phyloP scores from a whole-genome alignment of 2,113 vertebrate genomes.

The Gambusia affinis region DNA sequence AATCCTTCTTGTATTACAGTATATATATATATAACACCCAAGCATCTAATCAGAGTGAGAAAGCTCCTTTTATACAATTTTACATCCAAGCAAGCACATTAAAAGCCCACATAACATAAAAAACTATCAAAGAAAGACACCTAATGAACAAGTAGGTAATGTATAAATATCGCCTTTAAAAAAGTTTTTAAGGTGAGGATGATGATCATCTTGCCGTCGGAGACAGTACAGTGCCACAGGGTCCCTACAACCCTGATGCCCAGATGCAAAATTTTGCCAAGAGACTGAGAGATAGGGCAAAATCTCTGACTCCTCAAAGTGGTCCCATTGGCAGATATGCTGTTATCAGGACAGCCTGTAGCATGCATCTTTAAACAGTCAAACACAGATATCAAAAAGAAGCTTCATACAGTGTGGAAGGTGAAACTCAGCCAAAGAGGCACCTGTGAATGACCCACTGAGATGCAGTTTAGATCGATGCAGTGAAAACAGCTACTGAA shows the following conservation, averaged over 20 bases:
- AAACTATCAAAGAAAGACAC: not conserved
- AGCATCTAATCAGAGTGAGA: not conserved
- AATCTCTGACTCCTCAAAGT: slow-evolving; percentile 63
- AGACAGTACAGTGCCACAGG: slow-evolving; percentile 21
- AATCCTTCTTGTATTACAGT: not conserved
- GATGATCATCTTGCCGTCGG: slow-evolving; percentile 43
- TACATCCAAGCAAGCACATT: not conserved
- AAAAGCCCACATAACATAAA: not conserved
- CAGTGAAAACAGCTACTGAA: slow-evolving; percentile 23
- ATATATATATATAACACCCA: not conserved
- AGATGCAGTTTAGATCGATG: slow-evolving; percentile 35
- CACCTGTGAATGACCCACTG: slow-evolving; percentile 45
- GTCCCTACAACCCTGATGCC: slow-evolving; percentile 42
- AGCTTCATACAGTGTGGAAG: slow-evolving; percentile 35
- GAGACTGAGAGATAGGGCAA: slow-evolving; percentile 62
- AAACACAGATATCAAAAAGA: slow-evolving; percentile 42
- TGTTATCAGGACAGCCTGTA: slow-evolving; percentile 68
- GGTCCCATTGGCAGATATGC: slow-evolving; percentile 66
- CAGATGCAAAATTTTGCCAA: slow-evolving; percentile 41
- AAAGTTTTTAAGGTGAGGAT: slow-evolving; percentile 20
- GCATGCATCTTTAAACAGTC: slow-evolving; percentile 63
- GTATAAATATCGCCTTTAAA: slow-evolving; percentile 16
- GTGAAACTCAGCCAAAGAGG: slow-evolving; percentile 36
- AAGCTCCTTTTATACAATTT: not conserved
- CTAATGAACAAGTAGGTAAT: not conserved